Conservation (phyloP, 2,797 vertebrate species). For the Myiothlypis coronata region DNA sequence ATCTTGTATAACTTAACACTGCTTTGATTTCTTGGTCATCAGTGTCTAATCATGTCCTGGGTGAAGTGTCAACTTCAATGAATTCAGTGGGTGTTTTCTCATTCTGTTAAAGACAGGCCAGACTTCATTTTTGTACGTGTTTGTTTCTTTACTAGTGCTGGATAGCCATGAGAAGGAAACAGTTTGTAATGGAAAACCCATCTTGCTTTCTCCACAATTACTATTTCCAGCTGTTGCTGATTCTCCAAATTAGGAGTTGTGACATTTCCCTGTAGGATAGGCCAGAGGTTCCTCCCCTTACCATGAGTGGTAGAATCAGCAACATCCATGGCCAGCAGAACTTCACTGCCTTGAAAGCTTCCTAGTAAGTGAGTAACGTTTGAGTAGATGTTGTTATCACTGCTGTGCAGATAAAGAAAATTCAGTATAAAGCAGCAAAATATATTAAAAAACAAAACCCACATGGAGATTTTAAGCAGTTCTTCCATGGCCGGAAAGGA, state of each 20-base stretch:
- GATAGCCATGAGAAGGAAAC: neutral
- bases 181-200: neutral
- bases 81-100: neutral
- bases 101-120: neutral
- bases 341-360: neutral
- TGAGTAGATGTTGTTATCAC: neutral
- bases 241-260: neutral
- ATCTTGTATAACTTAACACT: neutral
- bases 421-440: neutral
- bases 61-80: neutral
- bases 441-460: neutral
- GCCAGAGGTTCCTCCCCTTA: neutral
- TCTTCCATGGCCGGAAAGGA: neutral
- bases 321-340: rapidly evolving
- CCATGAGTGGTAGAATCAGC: neutral
- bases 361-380: neutral
- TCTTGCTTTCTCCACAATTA: neutral
- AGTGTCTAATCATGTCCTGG: neutral
- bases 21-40: neutral
- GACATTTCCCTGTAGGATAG: neutral
- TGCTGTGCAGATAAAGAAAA: neutral
- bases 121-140: neutral
- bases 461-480: neutral
- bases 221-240: neutral
- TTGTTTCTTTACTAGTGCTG: neutral